Conservation (phyloP, 2,888 invertebrate genomes). For the Pyralis farinalis region DNA sequence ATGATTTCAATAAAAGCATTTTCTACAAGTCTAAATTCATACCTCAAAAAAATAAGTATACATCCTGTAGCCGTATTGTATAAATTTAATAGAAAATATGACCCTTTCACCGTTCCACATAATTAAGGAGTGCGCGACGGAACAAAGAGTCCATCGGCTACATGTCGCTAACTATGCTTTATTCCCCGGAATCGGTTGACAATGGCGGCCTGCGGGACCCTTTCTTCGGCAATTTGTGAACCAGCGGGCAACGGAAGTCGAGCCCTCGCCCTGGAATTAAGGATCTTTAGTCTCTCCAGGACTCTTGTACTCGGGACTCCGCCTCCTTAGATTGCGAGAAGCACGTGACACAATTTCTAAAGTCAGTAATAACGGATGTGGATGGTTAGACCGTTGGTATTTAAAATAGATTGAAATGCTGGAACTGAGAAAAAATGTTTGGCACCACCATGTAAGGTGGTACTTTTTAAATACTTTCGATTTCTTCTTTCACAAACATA, state of each 20-base stretch:
- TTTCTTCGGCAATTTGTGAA: slow-evolving; percentile 76
- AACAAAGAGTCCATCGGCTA: slow-evolving; percentile 72
- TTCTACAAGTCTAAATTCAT: too few species aligned
- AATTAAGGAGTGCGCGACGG: slow-evolving; percentile 74
- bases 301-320: slow-evolving; percentile 66
- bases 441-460: too few species aligned
- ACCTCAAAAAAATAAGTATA: slow-evolving; percentile 9
- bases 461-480: too few species aligned
- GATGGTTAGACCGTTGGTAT: not conserved
- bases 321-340: slow-evolving; percentile 58
- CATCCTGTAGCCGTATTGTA: slow-evolving; percentile 55
- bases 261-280: slow-evolving; percentile 66
- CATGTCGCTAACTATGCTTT: slow-evolving; percentile 72
- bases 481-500: too few species aligned
- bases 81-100: slow-evolving; percentile 79
- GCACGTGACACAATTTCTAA: slow-evolving; percentile 65
- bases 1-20: too few species aligned
- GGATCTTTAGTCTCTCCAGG: slow-evolving; percentile 64
- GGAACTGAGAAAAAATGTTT: slow-evolving; percentile 32
- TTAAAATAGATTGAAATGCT: too few species aligned
- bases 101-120: slow-evolving; percentile 77
- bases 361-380: slow-evolving; percentile 9
- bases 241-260: slow-evolving; percentile 74
- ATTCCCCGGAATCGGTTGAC: slow-evolving; percentile 77
- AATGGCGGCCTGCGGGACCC: slow-evolving; percentile 63